These are phyloP conservation scores for Atethmia centrago DNA, from an alignment of 2,888 invertebrate genomes.

Conservation along the genomic window DNA sequence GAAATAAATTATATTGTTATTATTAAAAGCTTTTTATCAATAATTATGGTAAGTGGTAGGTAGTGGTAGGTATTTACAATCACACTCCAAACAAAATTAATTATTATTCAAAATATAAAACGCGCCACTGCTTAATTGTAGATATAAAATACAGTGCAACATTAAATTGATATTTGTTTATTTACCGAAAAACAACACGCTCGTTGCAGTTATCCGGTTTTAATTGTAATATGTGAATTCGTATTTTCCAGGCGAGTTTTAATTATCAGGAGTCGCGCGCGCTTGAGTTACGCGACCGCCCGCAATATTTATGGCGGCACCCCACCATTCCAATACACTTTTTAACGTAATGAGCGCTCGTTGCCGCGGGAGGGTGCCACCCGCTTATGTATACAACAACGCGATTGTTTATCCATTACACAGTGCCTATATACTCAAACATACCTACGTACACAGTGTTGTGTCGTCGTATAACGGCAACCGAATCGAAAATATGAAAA, in stretches of 20 bases:
- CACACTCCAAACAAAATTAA: conserved; percentile 54
- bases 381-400: conserved; percentile 68
- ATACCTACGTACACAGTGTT: conserved; percentile 43
- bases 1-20: no score
- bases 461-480: conserved; percentile 34
- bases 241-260: conserved; percentile 89
- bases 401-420: conserved; percentile 68
- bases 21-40: background rate
- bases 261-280: conserved; percentile 90
- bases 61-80: conserved; percentile 25
- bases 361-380: conserved; percentile 77
- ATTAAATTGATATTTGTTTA: conserved; percentile 73
- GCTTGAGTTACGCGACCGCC: conserved; percentile 91
- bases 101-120: conserved; percentile 61
- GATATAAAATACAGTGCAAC: conserved; percentile 66
- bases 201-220: conserved; percentile 85
- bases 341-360: conserved; percentile 89
- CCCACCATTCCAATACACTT: conserved; percentile 89
- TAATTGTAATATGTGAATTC: conserved; percentile 91
- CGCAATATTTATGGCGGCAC: conserved; percentile 89
- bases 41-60: no score
- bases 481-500: conserved; percentile 60
- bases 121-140: conserved; percentile 59
- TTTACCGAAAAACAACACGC: conserved; percentile 81
- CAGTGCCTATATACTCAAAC: conserved; percentile 55